Conservation (phyloP, 2,888 invertebrate genomes). For the Actias luna region DNA sequence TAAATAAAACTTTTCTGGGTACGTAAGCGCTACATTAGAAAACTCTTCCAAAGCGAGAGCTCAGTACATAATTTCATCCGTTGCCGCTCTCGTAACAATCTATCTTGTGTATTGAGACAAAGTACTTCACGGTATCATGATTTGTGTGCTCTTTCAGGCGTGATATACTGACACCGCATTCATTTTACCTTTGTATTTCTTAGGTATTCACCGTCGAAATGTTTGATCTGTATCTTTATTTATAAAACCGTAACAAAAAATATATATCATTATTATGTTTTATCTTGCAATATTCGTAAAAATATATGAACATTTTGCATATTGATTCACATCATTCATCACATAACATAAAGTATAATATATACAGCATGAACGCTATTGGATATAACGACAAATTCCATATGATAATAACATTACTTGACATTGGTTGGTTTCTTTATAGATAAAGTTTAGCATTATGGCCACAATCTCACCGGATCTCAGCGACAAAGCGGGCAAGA, state of each 20-base stretch:
- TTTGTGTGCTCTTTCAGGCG: slow-evolving; percentile 16
- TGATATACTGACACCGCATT: slow-evolving; percentile 5
- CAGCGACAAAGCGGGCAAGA: too few relatives aligned
- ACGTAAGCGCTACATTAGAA: background rate
- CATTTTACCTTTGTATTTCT: background rate
- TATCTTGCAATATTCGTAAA: background rate
- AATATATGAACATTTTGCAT: background rate
- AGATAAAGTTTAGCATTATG: too few relatives aligned
- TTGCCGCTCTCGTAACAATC: background rate
- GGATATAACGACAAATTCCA: too few relatives aligned
- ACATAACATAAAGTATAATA: too few relatives aligned
- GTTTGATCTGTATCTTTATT: background rate
- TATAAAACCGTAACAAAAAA: background rate
- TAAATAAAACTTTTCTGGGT: background rate
- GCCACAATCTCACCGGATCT: too few relatives aligned
- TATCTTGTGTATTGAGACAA: slow-evolving; percentile 24
- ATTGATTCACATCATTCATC: too few relatives aligned
- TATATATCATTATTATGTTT: background rate
- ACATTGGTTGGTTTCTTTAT: too few relatives aligned
- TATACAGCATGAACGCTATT: too few relatives aligned
- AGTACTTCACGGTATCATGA: slow-evolving; percentile 24
- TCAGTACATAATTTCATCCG: background rate
- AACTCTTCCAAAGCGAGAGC: background rate
- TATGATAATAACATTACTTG: too few relatives aligned
- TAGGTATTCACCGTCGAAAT: background rate